Evolutionary conservation across 2,113 vertebrate species (phyloP).

Genomic region (Gymnogyps californianus): DNA sequence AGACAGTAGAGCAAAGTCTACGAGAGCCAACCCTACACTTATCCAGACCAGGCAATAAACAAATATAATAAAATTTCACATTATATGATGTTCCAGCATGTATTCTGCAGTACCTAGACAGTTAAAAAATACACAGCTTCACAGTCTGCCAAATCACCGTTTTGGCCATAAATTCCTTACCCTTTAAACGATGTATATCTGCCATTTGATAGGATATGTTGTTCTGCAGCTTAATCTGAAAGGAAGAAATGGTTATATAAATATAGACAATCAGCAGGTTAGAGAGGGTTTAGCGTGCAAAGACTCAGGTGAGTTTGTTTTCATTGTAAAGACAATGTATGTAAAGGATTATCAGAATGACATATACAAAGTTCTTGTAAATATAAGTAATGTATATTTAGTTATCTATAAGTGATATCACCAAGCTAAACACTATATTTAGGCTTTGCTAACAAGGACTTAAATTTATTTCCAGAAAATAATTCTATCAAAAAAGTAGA

Average conservation of each 20-base stretch:
- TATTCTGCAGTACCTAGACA: neutral
- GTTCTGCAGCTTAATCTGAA: constrained; percentile 87
- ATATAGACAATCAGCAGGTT: accelerated
- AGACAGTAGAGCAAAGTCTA: neutral
- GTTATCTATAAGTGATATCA: neutral
- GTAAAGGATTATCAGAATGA: neutral
- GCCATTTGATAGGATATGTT: constrained; percentile 86
- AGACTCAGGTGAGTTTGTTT: neutral
- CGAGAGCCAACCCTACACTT: neutral
- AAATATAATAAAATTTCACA: accelerated
- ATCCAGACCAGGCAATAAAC: neutral
- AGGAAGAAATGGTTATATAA: neutral
- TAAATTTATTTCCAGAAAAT: neutral
- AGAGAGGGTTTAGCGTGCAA: neutral
- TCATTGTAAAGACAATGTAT: accelerated
- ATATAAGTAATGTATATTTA: neutral
- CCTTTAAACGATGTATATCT: constrained; percentile 89
- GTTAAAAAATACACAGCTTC: neutral
- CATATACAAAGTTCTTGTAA: neutral
- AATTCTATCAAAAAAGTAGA: neutral
- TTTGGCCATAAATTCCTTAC: constrained; percentile 66
- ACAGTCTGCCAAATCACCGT: neutral
- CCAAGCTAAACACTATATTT: neutral
- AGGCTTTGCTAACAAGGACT: neutral
- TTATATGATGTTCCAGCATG: neutral